Base-by-base conservation (phyloP, 1,140 invertebrate species). In the Leptinotarsa undecemlineata region DNA sequence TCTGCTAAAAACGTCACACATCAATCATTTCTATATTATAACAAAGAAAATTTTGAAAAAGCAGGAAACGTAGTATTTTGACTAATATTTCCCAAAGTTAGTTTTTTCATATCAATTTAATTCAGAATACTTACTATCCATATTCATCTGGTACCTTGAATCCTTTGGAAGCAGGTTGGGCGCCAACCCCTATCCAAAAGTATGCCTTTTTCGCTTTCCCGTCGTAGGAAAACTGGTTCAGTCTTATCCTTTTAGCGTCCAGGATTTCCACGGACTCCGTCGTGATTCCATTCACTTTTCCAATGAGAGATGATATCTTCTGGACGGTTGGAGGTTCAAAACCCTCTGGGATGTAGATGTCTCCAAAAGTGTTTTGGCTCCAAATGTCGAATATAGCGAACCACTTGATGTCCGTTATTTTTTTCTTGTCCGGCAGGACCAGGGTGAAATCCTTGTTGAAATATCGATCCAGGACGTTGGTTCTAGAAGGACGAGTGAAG, bases 261-360 rank as follows among this genome's bases (percentile, higher is more conserved):
- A 95, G 68, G 57, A 97, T 90, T 74, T 92, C 87, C 1, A 97
- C 88, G 1, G 89, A 86, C 48, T 90, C 92, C n/a, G 94, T 94
- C 57, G 88, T 89, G 0, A 94, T 90, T 47, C 88, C 89, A 82
- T 94, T 90, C 1, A 88, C 90, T 77, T 89, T 88, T 72, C 89
- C 90, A 0, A 90, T 90, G 1, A 98, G 85, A 73, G 93, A 91
- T 0, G 90, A 90, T 4, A 95, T 89, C 64, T 86, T 88, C 78
- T 95, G 92, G 1, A 91, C 88, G 17, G 89, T 86, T 0, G 96
- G 96, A n/a, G 95, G 92, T 81, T 96, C 93, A 83, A 97, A 96
- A 71, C 95, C 95, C 79, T 97, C 95, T 0, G 95, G 95, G 77
- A 97, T 92, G 80, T 93, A 95, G 42, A 97, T 91, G 85, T 97